phyloP scores from a whole-genome alignment of 2,888 invertebrate species.

The Ferrisia virgata region DNA sequence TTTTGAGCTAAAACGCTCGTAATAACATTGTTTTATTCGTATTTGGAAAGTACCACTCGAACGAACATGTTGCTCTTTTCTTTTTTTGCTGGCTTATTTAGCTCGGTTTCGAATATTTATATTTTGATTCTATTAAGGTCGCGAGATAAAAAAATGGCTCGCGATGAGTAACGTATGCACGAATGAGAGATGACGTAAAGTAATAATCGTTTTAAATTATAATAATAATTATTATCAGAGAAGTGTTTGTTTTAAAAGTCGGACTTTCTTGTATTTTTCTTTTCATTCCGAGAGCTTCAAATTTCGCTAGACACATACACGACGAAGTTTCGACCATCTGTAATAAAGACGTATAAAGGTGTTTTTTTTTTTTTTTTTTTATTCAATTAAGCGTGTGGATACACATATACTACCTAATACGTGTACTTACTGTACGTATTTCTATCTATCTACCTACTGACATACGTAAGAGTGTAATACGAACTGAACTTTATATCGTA shows the following conservation, averaged over 20 bases:
- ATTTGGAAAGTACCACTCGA: neutral
- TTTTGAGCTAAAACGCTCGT: too few relatives aligned
- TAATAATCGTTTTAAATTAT: constrained; percentile 29
- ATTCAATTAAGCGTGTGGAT: neutral
- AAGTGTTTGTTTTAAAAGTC: constrained; percentile 4
- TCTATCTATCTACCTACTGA: too few relatives aligned
- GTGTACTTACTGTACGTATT: neutral
- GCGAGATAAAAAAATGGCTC: constrained; percentile 17
- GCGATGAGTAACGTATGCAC: constrained; percentile 11
- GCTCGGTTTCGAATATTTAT: neutral
- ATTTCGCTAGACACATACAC: neutral
- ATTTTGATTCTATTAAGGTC: constrained; percentile 11
- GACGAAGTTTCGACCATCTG: neutral
- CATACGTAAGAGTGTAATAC: neutral
- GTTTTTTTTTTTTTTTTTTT: too few relatives aligned
- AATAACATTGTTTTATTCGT: neutral
- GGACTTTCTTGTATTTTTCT: neutral
- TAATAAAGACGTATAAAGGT: neutral
- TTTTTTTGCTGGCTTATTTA: too few relatives aligned
- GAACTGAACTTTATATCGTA: neutral
- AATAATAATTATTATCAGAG: constrained; percentile 3
- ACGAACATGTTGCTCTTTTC: neutral
- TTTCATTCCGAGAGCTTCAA: neutral
- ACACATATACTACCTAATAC: too few relatives aligned
- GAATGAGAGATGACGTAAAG: constrained; percentile 27